These are phyloP conservation scores for Enteromius paludinosus DNA, from an alignment of 2,797 vertebrate species.

Conservation along the genomic window DNA sequence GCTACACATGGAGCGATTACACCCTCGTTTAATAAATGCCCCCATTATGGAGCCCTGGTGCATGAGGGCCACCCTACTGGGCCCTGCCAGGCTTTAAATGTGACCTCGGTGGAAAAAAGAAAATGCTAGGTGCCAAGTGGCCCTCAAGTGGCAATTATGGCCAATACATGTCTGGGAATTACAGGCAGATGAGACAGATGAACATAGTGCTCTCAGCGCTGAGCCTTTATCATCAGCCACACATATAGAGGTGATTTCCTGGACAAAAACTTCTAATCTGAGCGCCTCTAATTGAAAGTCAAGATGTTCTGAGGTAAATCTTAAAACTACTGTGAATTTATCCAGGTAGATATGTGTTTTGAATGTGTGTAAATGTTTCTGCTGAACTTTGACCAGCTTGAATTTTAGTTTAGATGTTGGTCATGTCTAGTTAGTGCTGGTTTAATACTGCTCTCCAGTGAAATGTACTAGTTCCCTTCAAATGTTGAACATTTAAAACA, in stretches of 20 bases:
- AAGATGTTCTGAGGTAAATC: background rate
- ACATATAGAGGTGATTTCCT: background rate
- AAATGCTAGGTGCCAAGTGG: slow-evolving; percentile 26
- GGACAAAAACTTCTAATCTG: background rate
- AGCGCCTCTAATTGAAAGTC: background rate
- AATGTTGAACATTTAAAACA: background rate
- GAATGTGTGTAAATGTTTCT: background rate
- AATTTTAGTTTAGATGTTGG: background rate
- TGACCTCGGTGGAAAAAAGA: slow-evolving; percentile 34
- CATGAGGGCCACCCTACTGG: slow-evolving; percentile 34
- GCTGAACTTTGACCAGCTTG: background rate
- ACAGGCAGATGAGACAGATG: slow-evolving; percentile 30
- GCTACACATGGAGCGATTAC: slow-evolving; percentile 48
- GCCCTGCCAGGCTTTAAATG: slow-evolving; percentile 37
- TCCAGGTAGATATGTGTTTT: background rate
- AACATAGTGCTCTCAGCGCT: background rate
- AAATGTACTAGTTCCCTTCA: background rate
- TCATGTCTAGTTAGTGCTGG: background rate
- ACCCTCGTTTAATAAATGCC: slow-evolving; percentile 46
- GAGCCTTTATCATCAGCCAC: slow-evolving; percentile 3
- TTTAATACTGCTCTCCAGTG: background rate
- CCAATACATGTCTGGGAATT: slow-evolving; percentile 41
- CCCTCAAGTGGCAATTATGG: slow-evolving; percentile 47
- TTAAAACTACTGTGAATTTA: background rate
- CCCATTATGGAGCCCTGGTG: slow-evolving; percentile 45